Evolutionary conservation across 2,113 vertebrate genomes (phyloP).

Genomic region (Cricetomys ansorgei): DNA sequence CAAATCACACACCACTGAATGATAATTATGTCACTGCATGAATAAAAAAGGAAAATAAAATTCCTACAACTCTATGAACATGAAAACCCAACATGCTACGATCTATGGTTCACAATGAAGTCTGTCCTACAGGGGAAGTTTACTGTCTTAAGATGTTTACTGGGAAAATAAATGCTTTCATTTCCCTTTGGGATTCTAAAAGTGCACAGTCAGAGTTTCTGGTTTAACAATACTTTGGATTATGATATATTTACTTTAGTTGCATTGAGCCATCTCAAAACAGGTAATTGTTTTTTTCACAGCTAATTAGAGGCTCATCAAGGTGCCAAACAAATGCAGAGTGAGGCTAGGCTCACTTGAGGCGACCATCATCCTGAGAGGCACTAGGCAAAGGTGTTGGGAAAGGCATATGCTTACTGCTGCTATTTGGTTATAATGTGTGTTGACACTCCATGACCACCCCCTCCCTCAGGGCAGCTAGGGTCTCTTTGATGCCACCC

Average conservation of each 20-base stretch:
- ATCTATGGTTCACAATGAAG: background rate
- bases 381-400: background rate
- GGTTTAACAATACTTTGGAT: conserved; percentile 44
- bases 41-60: too few relatives aligned
- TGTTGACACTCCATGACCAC: background rate
- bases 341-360: background rate
- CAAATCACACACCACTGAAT: background rate
- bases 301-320: conserved; percentile 50
- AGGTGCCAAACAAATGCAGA: background rate
- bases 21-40: too few relatives aligned
- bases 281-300: background rate
- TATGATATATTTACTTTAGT: conserved; percentile 51
- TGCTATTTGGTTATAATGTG: background rate
- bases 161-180: conserved; percentile 20
- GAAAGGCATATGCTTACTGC: background rate
- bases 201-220: conserved; percentile 19
- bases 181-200: conserved; percentile 52
- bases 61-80: too few relatives aligned
- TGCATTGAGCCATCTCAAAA: conserved; percentile 31
- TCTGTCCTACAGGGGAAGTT: background rate
- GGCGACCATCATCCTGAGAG: background rate
- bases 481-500: background rate
- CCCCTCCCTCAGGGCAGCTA: background rate
- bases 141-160: background rate
- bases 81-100: background rate